phyloP scores from a whole-genome alignment of 1,140 invertebrate species.

The Camponotus floridanus region DNA sequence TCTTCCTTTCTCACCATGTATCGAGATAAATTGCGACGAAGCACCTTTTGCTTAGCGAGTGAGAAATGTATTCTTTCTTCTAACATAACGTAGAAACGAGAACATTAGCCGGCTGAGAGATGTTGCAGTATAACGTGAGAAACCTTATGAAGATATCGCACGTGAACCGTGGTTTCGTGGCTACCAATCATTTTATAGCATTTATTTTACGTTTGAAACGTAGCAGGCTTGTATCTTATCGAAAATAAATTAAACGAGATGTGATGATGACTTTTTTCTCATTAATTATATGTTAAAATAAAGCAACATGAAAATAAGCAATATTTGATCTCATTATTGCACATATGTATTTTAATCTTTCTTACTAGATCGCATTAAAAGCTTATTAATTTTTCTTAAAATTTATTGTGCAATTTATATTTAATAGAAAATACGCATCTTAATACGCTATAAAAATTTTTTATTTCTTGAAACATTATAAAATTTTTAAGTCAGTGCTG shows the following conservation, averaged over 20 bases:
- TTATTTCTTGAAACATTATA: background rate
- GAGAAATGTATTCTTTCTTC: slow-evolving; percentile 52
- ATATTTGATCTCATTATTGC: too few relatives aligned
- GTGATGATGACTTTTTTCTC: too few relatives aligned
- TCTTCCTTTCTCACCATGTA: slow-evolving; percentile 1
- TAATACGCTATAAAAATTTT: background rate
- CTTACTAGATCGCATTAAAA: too few relatives aligned
- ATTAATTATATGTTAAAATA: too few relatives aligned
- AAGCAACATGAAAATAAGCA: too few relatives aligned
- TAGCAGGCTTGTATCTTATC: slow-evolving; percentile 3
- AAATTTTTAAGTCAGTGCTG: background rate
- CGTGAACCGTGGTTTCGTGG: slow-evolving; percentile 31
- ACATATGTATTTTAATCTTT: too few relatives aligned
- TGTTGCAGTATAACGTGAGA: slow-evolving; percentile 68
- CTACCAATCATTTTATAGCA: slow-evolving; percentile 55
- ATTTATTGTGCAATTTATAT: slow-evolving; percentile 9
- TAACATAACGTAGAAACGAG: slow-evolving; percentile 61
- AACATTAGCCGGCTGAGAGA: slow-evolving; percentile 61
- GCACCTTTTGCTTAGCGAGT: slow-evolving; percentile 22
- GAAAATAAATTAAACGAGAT: background rate
- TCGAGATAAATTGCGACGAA: slow-evolving; percentile 59
- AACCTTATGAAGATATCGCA: slow-evolving; percentile 52
- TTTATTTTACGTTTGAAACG: background rate
- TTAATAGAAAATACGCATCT: background rate
- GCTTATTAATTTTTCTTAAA: background rate